Conservation (phyloP, 2,113 vertebrate species). For the Aegithalos caudatus region DNA sequence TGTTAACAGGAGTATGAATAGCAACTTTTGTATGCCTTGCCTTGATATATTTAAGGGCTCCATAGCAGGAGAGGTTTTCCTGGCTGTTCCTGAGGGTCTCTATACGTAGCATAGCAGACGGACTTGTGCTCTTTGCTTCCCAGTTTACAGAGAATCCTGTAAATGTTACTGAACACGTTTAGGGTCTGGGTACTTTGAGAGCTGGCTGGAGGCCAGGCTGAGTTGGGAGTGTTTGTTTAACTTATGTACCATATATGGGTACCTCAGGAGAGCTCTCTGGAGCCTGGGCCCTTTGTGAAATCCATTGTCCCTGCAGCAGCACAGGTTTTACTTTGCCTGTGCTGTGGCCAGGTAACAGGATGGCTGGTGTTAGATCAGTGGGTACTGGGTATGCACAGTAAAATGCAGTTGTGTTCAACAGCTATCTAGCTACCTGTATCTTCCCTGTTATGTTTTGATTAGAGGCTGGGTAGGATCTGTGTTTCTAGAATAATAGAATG, state of each 20-base stretch:
- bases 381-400: not conserved
- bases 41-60: not conserved
- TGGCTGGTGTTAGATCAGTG: not conserved
- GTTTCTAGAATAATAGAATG: not conserved
- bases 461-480: not conserved
- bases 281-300: not conserved
- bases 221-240: not conserved
- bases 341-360: not conserved
- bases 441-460: not conserved
- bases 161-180: not conserved
- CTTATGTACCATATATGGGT: accelerated
- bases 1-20: not conserved
- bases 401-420: not conserved
- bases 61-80: not conserved
- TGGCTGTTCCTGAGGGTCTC: not conserved
- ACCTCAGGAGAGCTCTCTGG: not conserved
- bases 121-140: not conserved
- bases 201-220: not conserved
- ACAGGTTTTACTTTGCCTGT: not conserved
- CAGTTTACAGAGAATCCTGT: not conserved
- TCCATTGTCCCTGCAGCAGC: not conserved
- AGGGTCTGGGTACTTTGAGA: not conserved
- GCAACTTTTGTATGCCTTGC: not conserved
- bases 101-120: not conserved
- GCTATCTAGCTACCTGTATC: not conserved